Base-by-base conservation (phyloP, 2,113 vertebrate species). In the Ctenomys sociabilis region DNA sequence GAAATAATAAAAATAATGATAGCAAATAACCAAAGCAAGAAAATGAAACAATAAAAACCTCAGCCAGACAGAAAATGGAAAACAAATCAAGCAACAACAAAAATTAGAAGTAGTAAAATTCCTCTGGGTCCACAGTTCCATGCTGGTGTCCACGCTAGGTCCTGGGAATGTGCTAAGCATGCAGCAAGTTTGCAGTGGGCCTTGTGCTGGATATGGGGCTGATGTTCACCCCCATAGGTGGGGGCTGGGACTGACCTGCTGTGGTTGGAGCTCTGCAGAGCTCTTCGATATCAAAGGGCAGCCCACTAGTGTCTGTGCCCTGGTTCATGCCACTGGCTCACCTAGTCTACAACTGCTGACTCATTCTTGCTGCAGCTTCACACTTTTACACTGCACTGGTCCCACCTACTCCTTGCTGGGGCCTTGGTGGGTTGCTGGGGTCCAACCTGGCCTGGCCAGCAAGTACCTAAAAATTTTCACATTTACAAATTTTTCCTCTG, bases 241-340 rank as follows among this genome's bases (percentile, higher is more conserved):
- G 66, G 13, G 66, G 64, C 35, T 35, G 66, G 66, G 16, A 17
- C 66, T n/a, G 66, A 16, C 35, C 66, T 66, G 13, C 63, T 70
- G 14, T n/a, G 7, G 66, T 2, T 70, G 35, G 35, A 35, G 16
- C 19, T 70, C 66, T 70, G 6, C 26, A 3, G 26, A 10, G 26
- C 10, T 3, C 26, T 64, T 3, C 30, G 26, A 64, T 30, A 12
- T 30, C 32, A 70, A 32, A 6, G 17, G 66, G 14, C 35, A 19
- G 66, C 66, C 10, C 11, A 7, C 66, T 35, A 8, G 32, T 0
- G 16, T 35, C 64, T 19, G 6, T 17, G 14, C 19, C 32, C 7
- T 2, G 35, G 19, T 2, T 16, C 32, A n/a, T 16, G 8, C 1
- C 6, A 0, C 66, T n/a, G 5, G 0, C 16, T 68, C 66, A 70